A percentile compares a stretch with the other conserved stretches of the same genome.
These are phyloP conservation scores for Miltochrista miniata DNA, from an alignment of 2,888 invertebrate genomes.

Conservation along the genomic window DNA sequence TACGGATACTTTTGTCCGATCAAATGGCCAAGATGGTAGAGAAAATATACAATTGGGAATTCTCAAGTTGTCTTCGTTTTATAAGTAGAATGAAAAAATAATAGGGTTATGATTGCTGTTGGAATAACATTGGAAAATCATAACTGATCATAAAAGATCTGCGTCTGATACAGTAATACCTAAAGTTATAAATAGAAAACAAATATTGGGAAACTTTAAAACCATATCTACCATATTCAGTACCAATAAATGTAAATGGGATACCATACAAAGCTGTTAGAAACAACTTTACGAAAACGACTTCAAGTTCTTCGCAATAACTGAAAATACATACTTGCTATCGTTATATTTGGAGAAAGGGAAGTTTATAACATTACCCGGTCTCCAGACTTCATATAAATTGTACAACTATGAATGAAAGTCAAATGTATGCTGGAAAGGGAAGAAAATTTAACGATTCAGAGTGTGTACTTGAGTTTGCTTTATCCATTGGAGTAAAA, in stretches of 20 bases:
- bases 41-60: neutral
- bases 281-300: neutral
- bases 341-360: neutral
- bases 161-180: neutral
- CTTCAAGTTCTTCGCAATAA: neutral
- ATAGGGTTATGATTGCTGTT: too few species aligned
- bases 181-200: too few species aligned
- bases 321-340: neutral
- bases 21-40: conserved; percentile 4
- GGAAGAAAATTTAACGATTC: too few species aligned
- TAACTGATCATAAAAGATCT: neutral
- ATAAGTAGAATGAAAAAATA: neutral
- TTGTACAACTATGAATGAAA: neutral
- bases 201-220: too few species aligned
- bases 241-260: neutral
- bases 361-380: neutral
- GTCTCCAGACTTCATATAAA: neutral
- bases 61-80: neutral
- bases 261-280: neutral
- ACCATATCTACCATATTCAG: neutral
- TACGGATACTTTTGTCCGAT: conserved; percentile 8
- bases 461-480: too few species aligned
- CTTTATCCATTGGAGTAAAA: too few species aligned
- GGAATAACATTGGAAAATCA: too few species aligned
- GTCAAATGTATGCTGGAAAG: too few species aligned